A percentile compares a stretch with the other conserved stretches of the same genome.
Evolutionary conservation across 2,113 vertebrate genomes (phyloP).

Genomic region (Phalacrocorax carbo): DNA sequence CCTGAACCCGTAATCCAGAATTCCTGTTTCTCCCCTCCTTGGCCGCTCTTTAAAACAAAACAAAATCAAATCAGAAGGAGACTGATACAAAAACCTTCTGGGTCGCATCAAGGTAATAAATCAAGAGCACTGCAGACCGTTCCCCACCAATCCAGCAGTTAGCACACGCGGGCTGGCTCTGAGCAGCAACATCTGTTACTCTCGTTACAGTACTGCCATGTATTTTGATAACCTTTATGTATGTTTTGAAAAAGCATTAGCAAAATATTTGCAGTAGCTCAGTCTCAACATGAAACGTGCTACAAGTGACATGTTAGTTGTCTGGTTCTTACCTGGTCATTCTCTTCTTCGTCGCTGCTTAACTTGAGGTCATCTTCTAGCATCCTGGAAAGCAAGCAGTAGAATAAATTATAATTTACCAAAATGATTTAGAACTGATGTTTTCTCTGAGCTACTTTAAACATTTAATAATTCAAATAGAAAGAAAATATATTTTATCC

Average conservation of each 20-base stretch:
- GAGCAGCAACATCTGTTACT: constrained; percentile 73
- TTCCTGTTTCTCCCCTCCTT: constrained; percentile 37
- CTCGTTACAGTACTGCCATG: constrained; percentile 43
- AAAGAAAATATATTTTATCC: constrained; percentile 10
- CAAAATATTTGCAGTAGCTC: constrained; percentile 56
- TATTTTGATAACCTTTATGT: constrained; percentile 66
- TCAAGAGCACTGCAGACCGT: constrained; percentile 59
- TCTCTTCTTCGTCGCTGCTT: constrained; percentile 82
- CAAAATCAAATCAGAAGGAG: constrained; percentile 37
- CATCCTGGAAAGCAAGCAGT: constrained; percentile 73
- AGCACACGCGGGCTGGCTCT: constrained; percentile 44
- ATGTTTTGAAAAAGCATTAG: constrained; percentile 63
- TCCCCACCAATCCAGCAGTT: constrained; percentile 66
- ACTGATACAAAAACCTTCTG: constrained; percentile 72
- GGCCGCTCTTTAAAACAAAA: constrained; percentile 15
- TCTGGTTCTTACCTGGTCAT: constrained; percentile 74
- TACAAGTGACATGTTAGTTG: not conserved
- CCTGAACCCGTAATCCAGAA: constrained; percentile 20
- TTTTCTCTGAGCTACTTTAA: not conserved
- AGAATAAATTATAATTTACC: not conserved
- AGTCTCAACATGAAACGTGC: constrained; percentile 34
- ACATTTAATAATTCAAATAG: not conserved
- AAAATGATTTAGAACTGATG: not conserved
- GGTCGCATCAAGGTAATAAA: constrained; percentile 69
- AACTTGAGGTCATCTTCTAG: constrained; percentile 85